Evolutionary conservation across 53 echinoderm and acorn worm species (phyloP).

Genomic region (Astropecten irregularis): DNA sequence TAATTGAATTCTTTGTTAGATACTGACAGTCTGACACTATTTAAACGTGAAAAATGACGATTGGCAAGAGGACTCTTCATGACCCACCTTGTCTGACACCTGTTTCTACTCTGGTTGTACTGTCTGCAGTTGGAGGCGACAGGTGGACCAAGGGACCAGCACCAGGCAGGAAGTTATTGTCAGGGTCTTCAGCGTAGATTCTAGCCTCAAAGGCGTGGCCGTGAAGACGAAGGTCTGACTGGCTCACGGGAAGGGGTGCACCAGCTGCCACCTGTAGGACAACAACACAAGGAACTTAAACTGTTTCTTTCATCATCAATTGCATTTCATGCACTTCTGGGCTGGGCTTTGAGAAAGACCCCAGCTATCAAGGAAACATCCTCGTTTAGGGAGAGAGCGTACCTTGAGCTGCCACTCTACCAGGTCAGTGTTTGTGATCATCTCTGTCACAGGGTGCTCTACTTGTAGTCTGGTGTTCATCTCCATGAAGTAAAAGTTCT

Average conservation of each 20-base stretch:
- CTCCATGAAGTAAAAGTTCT: conserved; percentile 99
- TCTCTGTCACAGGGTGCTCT: conserved; percentile 98
- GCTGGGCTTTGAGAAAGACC: too few relatives aligned
- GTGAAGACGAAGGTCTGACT: conserved; percentile 68
- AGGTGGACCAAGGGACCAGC: conserved; percentile 92
- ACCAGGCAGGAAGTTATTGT: conserved; percentile 91
- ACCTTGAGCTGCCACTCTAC: conserved; percentile 99
- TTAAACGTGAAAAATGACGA: too few relatives aligned
- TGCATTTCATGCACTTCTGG: too few relatives aligned
- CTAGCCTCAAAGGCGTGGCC: conserved; percentile 98
- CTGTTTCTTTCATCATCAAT: too few relatives aligned
- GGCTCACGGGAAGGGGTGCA: conserved; percentile 67
- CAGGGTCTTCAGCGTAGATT: conserved; percentile 97
- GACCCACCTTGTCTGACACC: conserved; percentile 91
- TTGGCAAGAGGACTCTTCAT: too few relatives aligned
- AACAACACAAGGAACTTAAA: neutral
- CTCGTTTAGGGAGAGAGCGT: too few relatives aligned
- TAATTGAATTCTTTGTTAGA: too few relatives aligned
- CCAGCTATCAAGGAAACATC: too few relatives aligned
- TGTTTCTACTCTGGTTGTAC: conserved; percentile 80
- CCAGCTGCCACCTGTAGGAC: conserved; percentile 82
- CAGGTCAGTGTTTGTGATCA: conserved; percentile 89
- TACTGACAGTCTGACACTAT: too few relatives aligned
- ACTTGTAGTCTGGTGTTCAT: conserved; percentile 99
- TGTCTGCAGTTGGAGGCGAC: conserved; percentile 63